Percentiles rank a stretch among this genome's conserved stretches.
These are phyloP conservation scores for Neopipo cinnamomea DNA, from an alignment of 2,113 vertebrate genomes.

Conservation along the genomic window DNA sequence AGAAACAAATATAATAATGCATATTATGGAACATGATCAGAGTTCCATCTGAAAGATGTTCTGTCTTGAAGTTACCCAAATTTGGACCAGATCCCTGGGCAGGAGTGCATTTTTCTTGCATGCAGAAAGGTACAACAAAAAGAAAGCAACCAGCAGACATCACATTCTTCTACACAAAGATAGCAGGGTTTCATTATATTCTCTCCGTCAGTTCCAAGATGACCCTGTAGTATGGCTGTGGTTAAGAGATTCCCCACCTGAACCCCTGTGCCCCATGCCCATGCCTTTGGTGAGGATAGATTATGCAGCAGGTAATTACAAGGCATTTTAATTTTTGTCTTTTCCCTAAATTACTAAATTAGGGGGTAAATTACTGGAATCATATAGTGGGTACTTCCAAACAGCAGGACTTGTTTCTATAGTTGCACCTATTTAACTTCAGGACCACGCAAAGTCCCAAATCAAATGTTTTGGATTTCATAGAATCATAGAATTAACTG, in stretches of 20 bases:
- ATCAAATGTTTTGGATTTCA: accelerated
- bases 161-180: background rate
- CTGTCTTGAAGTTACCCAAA: background rate
- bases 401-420: background rate
- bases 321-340: background rate
- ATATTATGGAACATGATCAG: background rate
- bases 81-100: background rate
- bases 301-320: background rate
- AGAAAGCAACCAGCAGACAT: background rate
- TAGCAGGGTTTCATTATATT: no score
- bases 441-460: background rate
- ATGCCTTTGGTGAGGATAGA: background rate
- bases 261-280: background rate
- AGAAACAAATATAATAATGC: background rate
- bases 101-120: background rate
- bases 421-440: background rate
- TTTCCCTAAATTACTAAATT: background rate
- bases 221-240: background rate
- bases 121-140: background rate
- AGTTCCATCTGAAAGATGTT: background rate
- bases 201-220: background rate
- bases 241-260: background rate
- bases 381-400: background rate
- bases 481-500: no score
- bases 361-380: background rate